These are phyloP conservation scores for Cacatua alba DNA, from an alignment of 2,113 vertebrate species.

Conservation along the genomic window DNA sequence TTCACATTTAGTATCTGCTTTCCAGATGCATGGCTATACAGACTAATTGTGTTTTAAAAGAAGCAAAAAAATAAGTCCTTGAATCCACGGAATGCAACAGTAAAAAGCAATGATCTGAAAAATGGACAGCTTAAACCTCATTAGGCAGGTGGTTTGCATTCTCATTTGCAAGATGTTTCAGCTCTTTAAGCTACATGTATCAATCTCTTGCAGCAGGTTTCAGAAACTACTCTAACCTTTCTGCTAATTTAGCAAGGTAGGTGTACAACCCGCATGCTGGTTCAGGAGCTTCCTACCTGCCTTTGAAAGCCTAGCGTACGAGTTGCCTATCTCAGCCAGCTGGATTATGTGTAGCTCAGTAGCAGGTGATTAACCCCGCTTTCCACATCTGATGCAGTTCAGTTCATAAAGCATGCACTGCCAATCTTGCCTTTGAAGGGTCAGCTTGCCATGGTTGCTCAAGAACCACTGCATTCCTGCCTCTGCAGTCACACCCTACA, in stretches of 20 bases:
- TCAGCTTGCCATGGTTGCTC: not conserved
- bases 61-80: not conserved
- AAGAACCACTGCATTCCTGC: conserved; percentile 31
- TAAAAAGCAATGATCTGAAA: not conserved
- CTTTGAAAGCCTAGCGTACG: rapidly evolving
- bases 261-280: not conserved
- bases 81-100: not conserved
- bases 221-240: not conserved
- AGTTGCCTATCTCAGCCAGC: not conserved
- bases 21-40: not conserved
- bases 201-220: not conserved
- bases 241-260: not conserved
- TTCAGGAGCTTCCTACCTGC: not conserved
- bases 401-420: not conserved
- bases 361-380: not conserved
- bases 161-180: not conserved
- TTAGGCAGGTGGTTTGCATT: not conserved
- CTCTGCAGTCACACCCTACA: conserved; percentile 45
- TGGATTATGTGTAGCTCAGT: not conserved
- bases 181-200: not conserved
- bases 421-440: not conserved
- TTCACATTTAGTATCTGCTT: not conserved
- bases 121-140: not conserved
- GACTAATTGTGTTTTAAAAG: not conserved
- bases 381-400: not conserved